These are phyloP conservation scores for Vireo altiloquus DNA, from an alignment of 2,113 vertebrate genomes.

Conservation along the genomic window DNA sequence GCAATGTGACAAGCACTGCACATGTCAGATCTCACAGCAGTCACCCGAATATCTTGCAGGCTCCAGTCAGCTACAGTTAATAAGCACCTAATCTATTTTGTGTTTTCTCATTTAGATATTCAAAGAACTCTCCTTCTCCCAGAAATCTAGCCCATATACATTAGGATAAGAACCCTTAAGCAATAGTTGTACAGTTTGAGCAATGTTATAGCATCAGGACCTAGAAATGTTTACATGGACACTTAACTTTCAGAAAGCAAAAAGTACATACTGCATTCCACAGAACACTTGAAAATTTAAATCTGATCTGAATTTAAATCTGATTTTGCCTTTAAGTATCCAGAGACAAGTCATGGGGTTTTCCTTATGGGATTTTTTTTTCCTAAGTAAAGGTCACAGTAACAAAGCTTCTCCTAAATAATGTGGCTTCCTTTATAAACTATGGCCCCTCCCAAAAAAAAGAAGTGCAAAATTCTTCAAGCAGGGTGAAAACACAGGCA, in stretches of 20 bases:
- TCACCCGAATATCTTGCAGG: not conserved
- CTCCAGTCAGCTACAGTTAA: not conserved
- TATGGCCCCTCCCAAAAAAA: not conserved
- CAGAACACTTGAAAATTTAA: not conserved
- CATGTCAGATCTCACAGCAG: not conserved
- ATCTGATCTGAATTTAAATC: not conserved
- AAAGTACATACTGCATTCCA: not conserved
- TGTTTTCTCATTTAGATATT: not conserved
- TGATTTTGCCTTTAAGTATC: not conserved
- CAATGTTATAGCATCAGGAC: not conserved
- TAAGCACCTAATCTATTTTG: not conserved
- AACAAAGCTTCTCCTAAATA: not conserved
- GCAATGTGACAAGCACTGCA: fast-evolving
- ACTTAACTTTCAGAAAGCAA: not conserved
- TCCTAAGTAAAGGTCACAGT: not conserved
- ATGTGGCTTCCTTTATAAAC: not conserved
- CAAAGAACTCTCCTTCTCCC: not conserved
- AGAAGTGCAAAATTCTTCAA: not conserved
- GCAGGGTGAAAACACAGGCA: not conserved
- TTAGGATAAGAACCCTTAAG: not conserved
- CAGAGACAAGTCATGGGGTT: not conserved
- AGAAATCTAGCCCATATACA: not conserved
- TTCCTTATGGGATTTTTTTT: not conserved
- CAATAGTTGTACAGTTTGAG: not conserved
- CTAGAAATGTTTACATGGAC: not conserved